A percentile compares a stretch with the other conserved stretches of the same genome.
These are phyloP conservation scores for Caenorhabditis becei DNA, from an alignment of 2,888 invertebrate genomes.

Conservation along the genomic window DNA sequence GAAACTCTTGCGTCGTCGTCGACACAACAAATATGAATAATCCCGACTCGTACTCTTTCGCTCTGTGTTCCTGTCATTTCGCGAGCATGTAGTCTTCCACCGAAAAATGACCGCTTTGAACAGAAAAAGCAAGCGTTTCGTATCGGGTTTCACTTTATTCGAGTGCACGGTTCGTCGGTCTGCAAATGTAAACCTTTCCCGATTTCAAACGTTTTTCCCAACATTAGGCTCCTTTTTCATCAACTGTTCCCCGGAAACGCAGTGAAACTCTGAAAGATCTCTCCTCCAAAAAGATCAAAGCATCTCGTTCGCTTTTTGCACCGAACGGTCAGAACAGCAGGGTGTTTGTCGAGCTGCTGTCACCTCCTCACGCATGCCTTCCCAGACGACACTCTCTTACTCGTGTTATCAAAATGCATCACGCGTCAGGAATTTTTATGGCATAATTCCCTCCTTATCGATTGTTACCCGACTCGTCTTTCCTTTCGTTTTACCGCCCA, in stretches of 20 bases:
- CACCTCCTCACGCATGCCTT: slow-evolving; percentile 19
- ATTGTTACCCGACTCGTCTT: slow-evolving; percentile 37
- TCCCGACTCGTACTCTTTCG: slow-evolving; percentile 40
- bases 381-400: slow-evolving; percentile 46
- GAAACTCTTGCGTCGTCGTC: slow-evolving; percentile 41
- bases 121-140: slow-evolving; percentile 27
- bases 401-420: slow-evolving; percentile 59
- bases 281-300: neutral
- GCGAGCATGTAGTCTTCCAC: slow-evolving; percentile 18
- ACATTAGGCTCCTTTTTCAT: neutral
- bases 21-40: slow-evolving; percentile 59
- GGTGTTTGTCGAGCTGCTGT: slow-evolving; percentile 55
- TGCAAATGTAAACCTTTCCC: neutral
- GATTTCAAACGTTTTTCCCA: neutral
- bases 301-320: slow-evolving; percentile 43
- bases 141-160: slow-evolving; percentile 49
- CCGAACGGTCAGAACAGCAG: slow-evolving; percentile 32
- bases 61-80: slow-evolving; percentile 20
- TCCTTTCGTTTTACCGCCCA: slow-evolving; percentile 25
- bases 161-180: slow-evolving; percentile 31
- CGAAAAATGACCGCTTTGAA: slow-evolving; percentile 50
- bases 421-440: slow-evolving; percentile 58
- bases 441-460: slow-evolving; percentile 56
- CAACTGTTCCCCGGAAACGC: neutral
- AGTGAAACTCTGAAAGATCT: neutral